Evolutionary conservation across 2,113 vertebrate genomes (phyloP).

Genomic region (Paedocypris sp.): DNA sequence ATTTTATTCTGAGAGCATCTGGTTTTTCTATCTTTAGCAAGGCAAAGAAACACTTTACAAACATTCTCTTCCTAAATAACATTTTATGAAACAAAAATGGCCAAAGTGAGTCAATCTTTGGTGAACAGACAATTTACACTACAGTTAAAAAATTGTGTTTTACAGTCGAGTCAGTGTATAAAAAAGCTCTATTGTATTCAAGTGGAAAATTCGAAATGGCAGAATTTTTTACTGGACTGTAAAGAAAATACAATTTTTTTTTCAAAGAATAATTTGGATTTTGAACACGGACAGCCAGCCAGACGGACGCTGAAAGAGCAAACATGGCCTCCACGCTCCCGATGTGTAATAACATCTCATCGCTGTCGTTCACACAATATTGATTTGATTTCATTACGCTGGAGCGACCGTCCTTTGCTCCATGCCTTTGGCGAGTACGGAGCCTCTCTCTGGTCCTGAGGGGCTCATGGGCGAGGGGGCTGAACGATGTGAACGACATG

Average conservation of each 20-base stretch:
- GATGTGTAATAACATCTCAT: conserved; percentile 57
- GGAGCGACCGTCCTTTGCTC: conserved; percentile 47
- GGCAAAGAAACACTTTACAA: too few relatives aligned
- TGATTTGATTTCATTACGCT: conserved; percentile 58
- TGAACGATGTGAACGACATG: conserved; percentile 39
- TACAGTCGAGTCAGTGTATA: too few relatives aligned
- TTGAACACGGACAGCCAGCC: conserved; percentile 31
- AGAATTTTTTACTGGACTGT: conserved; percentile 5
- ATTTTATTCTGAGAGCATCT: too few relatives aligned
- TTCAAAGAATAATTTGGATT: conserved; percentile 51
- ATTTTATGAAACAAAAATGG: too few relatives aligned
- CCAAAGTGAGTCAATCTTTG: too few relatives aligned
- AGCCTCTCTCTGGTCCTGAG: conserved; percentile 41
- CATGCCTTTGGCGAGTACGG: conserved; percentile 40
- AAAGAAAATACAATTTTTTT: conserved; percentile 39
- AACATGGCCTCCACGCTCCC: conserved; percentile 40
- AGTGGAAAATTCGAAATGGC: too few relatives aligned
- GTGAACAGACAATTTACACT: too few relatives aligned
- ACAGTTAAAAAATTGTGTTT: too few relatives aligned
- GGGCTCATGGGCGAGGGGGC: too few relatives aligned
- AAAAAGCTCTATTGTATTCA: too few relatives aligned
- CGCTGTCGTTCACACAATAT: conserved; percentile 55
- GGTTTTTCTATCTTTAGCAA: too few relatives aligned
- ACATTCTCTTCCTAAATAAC: too few relatives aligned
- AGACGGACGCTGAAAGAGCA: conserved; percentile 47